phyloP scores from a whole-genome alignment of 2,797 vertebrate genomes.

The Cyclopterus lumpus region DNA sequence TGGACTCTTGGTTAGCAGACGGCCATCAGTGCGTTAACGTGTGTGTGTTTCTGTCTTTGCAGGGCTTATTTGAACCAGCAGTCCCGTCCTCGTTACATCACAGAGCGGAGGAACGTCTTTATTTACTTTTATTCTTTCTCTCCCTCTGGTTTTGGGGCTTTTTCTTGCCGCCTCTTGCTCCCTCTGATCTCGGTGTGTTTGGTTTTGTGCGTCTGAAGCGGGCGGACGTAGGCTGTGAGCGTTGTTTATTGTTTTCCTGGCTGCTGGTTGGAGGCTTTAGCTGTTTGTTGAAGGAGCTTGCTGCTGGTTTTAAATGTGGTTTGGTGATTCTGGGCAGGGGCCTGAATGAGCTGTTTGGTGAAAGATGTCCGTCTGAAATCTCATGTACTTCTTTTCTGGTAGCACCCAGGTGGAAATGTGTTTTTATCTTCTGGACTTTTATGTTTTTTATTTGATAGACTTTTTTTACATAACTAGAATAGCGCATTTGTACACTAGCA shows the following conservation, averaged over 20 bases:
- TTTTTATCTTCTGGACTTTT: not conserved
- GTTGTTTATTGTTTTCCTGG: conserved; percentile 4
- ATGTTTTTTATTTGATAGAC: not conserved
- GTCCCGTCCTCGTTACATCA: conserved; percentile 12
- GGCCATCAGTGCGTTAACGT: conserved; percentile 35
- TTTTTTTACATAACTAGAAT: not conserved
- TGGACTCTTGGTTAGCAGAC: not conserved
- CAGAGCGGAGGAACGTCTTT: conserved; percentile 28
- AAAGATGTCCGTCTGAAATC: not conserved
- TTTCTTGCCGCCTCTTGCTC: conserved; percentile 15
- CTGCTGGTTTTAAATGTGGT: conserved; percentile 22
- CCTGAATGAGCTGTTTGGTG: not conserved
- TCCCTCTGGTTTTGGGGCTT: conserved; percentile 9
- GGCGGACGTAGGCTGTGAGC: conserved; percentile 21
- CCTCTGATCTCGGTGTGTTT: conserved; percentile 40
- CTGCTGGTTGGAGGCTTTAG: conserved; percentile 39
- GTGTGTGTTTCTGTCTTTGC: conserved; percentile 74
- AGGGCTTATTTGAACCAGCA: conserved; percentile 71
- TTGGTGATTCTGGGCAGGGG: not conserved
- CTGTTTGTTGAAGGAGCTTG: conserved; percentile 4
- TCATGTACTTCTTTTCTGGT: not conserved
- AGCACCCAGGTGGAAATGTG: not conserved
- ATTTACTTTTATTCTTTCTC: not conserved
- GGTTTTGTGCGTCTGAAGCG: conserved; percentile 5
- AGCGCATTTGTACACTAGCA: not conserved